phyloP scores from a whole-genome alignment of 2,888 invertebrate genomes.

The Thecophora atra region DNA sequence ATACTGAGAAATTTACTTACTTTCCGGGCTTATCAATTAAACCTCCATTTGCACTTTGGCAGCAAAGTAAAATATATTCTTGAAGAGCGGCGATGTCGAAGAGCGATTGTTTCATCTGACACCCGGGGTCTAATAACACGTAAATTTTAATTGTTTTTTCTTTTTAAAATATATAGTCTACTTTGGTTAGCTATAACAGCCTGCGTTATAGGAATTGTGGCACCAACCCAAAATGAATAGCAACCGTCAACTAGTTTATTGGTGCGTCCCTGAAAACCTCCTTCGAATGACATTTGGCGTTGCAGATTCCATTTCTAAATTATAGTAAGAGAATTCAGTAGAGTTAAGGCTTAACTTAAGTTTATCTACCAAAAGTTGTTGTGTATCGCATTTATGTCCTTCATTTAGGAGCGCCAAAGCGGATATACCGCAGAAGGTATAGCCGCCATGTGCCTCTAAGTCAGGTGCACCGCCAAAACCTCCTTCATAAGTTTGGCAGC shows the following conservation, averaged over 20 bases:
- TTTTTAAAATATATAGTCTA: constrained; percentile 38
- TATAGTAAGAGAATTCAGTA: constrained; percentile 35
- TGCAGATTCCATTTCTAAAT: constrained; percentile 84
- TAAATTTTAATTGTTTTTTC: neutral
- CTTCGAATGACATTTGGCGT: constrained; percentile 93
- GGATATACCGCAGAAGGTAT: constrained; percentile 96
- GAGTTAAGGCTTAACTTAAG: neutral
- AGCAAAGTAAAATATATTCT: constrained; percentile 93
- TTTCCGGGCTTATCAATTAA: constrained; percentile 96
- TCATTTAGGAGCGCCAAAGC: constrained; percentile 79
- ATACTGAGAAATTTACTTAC: constrained; percentile 68
- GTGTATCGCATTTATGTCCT: constrained; percentile 59
- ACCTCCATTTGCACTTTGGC: constrained; percentile 88
- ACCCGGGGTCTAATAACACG: constrained; percentile 40
- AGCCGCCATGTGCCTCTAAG: constrained; percentile 99
- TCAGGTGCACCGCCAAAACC: constrained; percentile 95
- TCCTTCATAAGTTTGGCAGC: constrained; percentile 98
- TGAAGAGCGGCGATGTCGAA: constrained; percentile 90
- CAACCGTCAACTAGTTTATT: constrained; percentile 99
- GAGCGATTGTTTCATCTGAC: constrained; percentile 64
- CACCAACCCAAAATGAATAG: constrained; percentile 99
- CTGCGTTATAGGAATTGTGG: constrained; percentile 87
- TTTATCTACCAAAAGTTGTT: constrained; percentile 71
- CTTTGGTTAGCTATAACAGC: constrained; percentile 72
- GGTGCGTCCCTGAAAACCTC: constrained; percentile 97